Base-by-base conservation (phyloP, 2,888 invertebrate genomes). In the Rhynchonema sp. region DNA sequence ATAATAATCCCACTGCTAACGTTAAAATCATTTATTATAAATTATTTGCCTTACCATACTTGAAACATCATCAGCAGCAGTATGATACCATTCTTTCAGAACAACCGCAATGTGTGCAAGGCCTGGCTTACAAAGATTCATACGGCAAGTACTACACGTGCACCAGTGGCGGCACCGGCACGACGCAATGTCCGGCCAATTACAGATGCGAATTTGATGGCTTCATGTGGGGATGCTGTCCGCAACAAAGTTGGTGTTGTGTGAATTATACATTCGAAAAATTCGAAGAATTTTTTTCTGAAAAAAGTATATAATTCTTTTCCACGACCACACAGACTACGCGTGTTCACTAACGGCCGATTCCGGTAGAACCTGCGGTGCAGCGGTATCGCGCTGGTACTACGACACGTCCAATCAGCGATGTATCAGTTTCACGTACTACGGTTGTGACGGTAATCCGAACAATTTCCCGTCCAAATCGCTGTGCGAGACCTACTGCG, bases 211-310 rank as follows among this genome's bases (percentile, higher is more conserved):
- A 58, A 27, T 60, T 30, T 27, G 60, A 71, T 59, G 71, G 71
- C 52, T 68, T 67, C 58, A 66, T 69, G 6, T 71, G 69, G 68
- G 71, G 70, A 57, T 71, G 71, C 58, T 71, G 71, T 57, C 70
- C 71, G 22, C 67, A 69, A 22, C 70, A 70, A 64, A 65, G 67
- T 67, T 13, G 22, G 13, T 17, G 13, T 46, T 46, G 46, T 46
- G 13, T 46, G n/a, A n/a, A n/a, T n/a, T n/a, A n/a, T n/a, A n/a
- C 52, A 6, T n/a, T 9, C 52, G 25, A 52, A n/a, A 17, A 46
- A 46, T 46, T 46, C 46, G 13, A 46, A 13, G 22, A 46, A 46
- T 46, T 46, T 20, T 23, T n/a, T n/a, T n/a, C n/a, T n/a, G n/a
- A n/a, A n/a, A n/a, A n/a, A n/a, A n/a, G n/a, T n/a, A n/a, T n/a